phyloP scores from a whole-genome alignment of 2,888 invertebrate species.

The Chirona hameri region DNA sequence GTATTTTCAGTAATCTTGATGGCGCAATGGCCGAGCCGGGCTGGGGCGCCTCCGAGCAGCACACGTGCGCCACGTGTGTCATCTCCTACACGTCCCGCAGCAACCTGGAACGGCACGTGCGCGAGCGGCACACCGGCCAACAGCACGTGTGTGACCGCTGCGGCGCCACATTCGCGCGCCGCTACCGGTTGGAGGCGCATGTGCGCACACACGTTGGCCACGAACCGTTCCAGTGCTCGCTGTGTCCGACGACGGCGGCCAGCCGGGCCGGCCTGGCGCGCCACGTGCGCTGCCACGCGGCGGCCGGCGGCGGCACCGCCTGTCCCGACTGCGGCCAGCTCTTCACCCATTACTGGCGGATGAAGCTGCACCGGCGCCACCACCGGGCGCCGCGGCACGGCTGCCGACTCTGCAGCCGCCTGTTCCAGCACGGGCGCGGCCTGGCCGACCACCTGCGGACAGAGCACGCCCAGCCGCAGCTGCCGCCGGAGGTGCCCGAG shows the following conservation, averaged over 20 bases:
- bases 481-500: neutral
- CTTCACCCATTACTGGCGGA: neutral
- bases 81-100: neutral
- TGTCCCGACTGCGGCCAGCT: neutral
- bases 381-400: neutral
- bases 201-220: neutral
- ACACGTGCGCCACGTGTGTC: neutral
- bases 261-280: conserved; percentile 2
- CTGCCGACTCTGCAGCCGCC: neutral
- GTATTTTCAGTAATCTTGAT: neutral
- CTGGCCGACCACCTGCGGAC: neutral
- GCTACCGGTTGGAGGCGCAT: conserved; percentile 9
- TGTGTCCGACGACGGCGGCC: neutral
- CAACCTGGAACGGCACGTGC: conserved; percentile 13
- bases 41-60: neutral
- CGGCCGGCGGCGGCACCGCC: neutral
- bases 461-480: neutral
- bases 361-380: conserved; percentile 6
- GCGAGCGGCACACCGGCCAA: neutral
- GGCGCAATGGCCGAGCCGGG: neutral
- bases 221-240: neutral
- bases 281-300: conserved; percentile 13
- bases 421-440: neutral
- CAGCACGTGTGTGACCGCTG: conserved; percentile 2
- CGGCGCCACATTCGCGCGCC: conserved; percentile 3